Evolutionary conservation across 2,797 vertebrate genomes (phyloP), one percentile per base, ranked within the genome.

Genomic region (Sebastes umbrosus): DNA sequence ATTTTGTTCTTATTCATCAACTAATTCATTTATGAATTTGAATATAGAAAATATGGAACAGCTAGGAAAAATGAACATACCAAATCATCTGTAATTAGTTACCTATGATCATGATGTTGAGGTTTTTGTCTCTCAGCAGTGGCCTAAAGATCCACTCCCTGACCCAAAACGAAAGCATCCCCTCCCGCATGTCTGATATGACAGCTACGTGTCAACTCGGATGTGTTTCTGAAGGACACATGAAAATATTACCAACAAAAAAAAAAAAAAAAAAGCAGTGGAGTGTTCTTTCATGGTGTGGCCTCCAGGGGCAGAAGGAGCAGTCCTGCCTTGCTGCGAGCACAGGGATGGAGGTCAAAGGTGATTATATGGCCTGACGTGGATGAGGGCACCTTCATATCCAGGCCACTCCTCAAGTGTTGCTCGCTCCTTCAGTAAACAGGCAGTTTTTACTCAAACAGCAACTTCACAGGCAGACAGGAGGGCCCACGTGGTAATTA

Each of bases 11-110:
- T 69, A 94, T 95, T 95, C 92, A 77, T 89, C 70, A 83, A 84
- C 89, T 90, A 91, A 94, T 91, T 93, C 25, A 88, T 89, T 85
- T 84, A 81, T 96, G 95, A 95, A 96, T 96, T 96, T 95, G 84
- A 80, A 84, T 83, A 96, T 95, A 97, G 95, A 97, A 97, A 97
- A 97, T 96, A 96, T 93, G 95, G 94, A 96, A 96, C 93, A 96
- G 96, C 95, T 97, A 97, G 75, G 89, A 96, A 96, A 97, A 97
- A 97, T 96, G 95, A 97, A 97, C 96, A 97, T 92, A 96, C 78
- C 90, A 91, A 92, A 96, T 94, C 87, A 97, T 96, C 94, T 95
- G 92, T 95, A 96, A 91, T 96, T 94, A 90, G 83, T 93, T 83
- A 95, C 93, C 95, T 96, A 95, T 94, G 79, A 97, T 97, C 94